These are phyloP conservation scores for Alouatta palliata DNA, from an alignment of 2,113 vertebrate species.

Conservation along the genomic window DNA sequence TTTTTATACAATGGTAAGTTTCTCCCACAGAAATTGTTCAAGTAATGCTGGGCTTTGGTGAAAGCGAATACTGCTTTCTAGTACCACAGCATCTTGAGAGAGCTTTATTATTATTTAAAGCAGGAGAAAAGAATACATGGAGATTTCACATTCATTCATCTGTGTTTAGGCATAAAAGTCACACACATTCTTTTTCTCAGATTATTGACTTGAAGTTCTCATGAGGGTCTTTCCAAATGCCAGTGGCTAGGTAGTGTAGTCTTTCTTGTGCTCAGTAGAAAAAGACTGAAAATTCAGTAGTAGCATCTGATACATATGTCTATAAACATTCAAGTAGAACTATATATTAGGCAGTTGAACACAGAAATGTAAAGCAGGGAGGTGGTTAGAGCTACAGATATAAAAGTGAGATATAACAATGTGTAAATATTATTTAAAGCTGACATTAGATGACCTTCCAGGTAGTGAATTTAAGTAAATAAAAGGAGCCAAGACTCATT, in stretches of 20 bases:
- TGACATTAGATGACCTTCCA: background rate
- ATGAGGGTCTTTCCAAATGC: background rate
- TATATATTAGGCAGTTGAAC: background rate
- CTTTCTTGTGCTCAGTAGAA: background rate
- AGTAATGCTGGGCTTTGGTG: background rate
- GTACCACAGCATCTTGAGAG: background rate
- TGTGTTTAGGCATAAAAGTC: background rate
- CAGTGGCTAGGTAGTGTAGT: too few species aligned
- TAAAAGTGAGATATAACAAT: background rate
- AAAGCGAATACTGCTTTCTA: background rate
- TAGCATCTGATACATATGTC: background rate
- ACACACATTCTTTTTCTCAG: background rate
- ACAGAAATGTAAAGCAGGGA: background rate
- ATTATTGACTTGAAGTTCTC: background rate
- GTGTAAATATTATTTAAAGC: background rate
- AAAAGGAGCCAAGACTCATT: background rate
- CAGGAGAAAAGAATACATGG: background rate
- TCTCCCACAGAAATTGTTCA: background rate
- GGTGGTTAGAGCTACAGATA: background rate
- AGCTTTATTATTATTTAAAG: background rate
- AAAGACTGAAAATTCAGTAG: too few species aligned
- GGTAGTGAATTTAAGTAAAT: background rate
- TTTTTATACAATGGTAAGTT: background rate
- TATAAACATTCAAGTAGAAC: background rate
- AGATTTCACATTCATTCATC: background rate